These are phyloP conservation scores for Dasysyrphus albostriatus DNA, from an alignment of 2,888 invertebrate species.

Conservation along the genomic window DNA sequence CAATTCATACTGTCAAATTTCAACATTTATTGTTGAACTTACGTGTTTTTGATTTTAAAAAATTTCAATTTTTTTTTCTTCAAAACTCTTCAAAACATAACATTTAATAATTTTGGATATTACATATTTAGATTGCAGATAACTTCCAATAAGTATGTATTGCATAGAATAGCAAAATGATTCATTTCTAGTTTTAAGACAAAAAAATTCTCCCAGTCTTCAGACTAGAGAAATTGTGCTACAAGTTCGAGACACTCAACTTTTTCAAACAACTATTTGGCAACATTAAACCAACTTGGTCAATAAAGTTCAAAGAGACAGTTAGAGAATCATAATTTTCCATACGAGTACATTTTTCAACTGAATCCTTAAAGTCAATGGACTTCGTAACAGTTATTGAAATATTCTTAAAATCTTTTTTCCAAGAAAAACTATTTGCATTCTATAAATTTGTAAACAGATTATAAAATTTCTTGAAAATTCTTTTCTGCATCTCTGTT, in stretches of 20 bases:
- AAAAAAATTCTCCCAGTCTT: background rate
- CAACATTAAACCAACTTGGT: background rate
- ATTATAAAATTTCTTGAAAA: background rate
- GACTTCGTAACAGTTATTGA: background rate
- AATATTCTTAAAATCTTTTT: conserved; percentile 14
- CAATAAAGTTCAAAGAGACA: background rate
- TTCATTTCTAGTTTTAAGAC: background rate
- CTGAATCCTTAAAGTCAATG: background rate
- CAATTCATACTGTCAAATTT: too few relatives aligned
- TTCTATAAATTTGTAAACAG: background rate
- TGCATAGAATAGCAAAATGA: too few relatives aligned
- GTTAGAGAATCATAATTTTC: background rate
- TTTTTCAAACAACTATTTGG: background rate
- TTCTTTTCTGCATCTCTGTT: background rate
- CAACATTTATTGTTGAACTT: too few relatives aligned
- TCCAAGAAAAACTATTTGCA: background rate
- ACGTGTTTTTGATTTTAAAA: too few relatives aligned
- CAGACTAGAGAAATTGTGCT: background rate
- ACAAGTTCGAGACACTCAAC: background rate
- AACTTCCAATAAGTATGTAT: too few relatives aligned
- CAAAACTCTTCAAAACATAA: too few relatives aligned
- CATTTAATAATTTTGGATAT: too few relatives aligned
- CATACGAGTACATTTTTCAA: background rate
- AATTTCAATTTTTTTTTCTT: too few relatives aligned
- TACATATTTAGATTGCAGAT: too few relatives aligned